Percentiles rank a stretch among this genome's conserved stretches.
These are phyloP conservation scores for Acleris laterana DNA, from an alignment of 2,888 invertebrate species.

Conservation along the genomic window DNA sequence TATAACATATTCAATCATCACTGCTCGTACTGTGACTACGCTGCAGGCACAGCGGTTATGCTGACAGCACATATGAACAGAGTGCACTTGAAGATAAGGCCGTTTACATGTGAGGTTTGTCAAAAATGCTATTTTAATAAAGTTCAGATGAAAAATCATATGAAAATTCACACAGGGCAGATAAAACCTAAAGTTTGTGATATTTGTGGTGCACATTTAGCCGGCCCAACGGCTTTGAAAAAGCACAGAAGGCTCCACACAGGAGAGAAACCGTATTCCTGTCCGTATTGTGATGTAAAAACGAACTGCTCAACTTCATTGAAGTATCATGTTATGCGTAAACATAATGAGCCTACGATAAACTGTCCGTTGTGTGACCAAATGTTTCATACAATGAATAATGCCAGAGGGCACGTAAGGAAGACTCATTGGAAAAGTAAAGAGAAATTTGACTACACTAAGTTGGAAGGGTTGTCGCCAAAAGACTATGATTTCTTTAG, in stretches of 20 bases:
- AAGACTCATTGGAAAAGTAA: constrained; percentile 33
- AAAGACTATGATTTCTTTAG: constrained; percentile 33
- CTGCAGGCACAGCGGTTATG: constrained; percentile 2
- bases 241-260: constrained; percentile 27
- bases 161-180: constrained; percentile 24
- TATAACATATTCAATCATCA: constrained; percentile 11
- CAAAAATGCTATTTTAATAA: constrained; percentile 22
- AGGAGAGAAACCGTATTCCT: constrained; percentile 25
- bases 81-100: constrained; percentile 24
- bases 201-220: constrained; percentile 25
- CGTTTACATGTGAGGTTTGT: constrained; percentile 27
- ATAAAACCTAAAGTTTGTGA: constrained; percentile 26
- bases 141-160: constrained; percentile 20
- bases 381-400: constrained; percentile 26
- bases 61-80: constrained; percentile 25
- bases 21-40: constrained; percentile 24
- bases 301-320: constrained; percentile 7
- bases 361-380: constrained; percentile 20
- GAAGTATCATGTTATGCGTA: constrained; percentile 24
- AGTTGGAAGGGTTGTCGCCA: constrained; percentile 19
- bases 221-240: constrained; percentile 26
- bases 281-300: constrained; percentile 22
- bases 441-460: constrained; percentile 33
- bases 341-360: constrained; percentile 27
- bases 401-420: constrained; percentile 20